These are phyloP conservation scores for Drusus annulatus DNA, from an alignment of 1,140 invertebrate genomes.

Conservation along the genomic window DNA sequence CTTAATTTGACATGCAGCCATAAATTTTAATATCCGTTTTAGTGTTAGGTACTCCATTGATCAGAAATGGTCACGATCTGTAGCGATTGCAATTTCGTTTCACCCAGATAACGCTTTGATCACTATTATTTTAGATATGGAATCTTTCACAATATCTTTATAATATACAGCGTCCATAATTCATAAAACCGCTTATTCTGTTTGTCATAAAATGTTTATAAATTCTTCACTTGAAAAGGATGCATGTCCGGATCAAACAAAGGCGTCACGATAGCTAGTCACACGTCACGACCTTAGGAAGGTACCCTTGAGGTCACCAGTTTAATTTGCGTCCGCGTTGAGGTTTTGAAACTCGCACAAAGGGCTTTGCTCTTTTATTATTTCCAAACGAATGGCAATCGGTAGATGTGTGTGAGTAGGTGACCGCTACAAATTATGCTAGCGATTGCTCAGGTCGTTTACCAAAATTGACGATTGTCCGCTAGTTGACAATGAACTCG, in stretches of 20 bases:
- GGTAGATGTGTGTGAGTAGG: too few relatives aligned
- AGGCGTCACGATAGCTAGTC: constrained; percentile 4
- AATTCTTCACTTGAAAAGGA: not conserved
- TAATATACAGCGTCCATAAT: too few relatives aligned
- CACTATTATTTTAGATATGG: too few relatives aligned
- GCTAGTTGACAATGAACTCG: constrained; percentile 4
- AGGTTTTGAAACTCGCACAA: not conserved
- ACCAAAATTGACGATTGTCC: constrained; percentile 20
- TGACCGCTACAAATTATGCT: not conserved
- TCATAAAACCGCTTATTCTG: too few relatives aligned
- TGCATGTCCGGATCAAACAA: constrained; percentile 17
- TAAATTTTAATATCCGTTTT: too few relatives aligned
- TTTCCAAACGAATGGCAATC: not conserved
- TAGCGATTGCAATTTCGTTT: too few relatives aligned
- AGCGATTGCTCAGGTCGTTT: not conserved
- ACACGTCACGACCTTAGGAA: constrained; percentile 39
- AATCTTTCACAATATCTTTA: too few relatives aligned
- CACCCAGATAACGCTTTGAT: too few relatives aligned
- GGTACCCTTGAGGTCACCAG: constrained; percentile 22
- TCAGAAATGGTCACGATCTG: too few relatives aligned
- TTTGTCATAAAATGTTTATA: not conserved
- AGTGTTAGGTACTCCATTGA: too few relatives aligned
- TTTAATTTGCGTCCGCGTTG: not conserved
- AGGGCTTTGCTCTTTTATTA: not conserved
- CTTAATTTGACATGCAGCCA: too few relatives aligned